Evolutionary conservation across 2,888 invertebrate species (phyloP).

Genomic region (Amblyjoppa fuscipennis): DNA sequence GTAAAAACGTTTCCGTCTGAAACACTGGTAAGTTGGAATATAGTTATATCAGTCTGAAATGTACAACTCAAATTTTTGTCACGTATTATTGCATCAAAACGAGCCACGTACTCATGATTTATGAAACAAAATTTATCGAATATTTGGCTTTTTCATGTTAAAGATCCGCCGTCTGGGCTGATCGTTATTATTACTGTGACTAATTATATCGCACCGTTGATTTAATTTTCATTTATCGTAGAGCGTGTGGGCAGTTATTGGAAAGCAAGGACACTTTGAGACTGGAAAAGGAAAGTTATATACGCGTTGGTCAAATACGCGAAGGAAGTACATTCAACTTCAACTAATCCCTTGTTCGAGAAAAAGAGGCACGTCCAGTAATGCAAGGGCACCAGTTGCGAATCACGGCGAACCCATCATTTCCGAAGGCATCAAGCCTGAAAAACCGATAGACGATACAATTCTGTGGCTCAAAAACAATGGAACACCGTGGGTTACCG

Average conservation of each 20-base stretch:
- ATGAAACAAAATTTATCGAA: no score
- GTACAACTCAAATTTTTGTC: no score
- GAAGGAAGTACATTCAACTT: constrained; percentile 37
- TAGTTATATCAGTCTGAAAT: neutral
- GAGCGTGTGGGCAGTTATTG: constrained; percentile 42
- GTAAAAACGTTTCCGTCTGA: constrained; percentile 36
- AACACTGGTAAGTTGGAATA: constrained; percentile 27
- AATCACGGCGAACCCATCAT: constrained; percentile 14
- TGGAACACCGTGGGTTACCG: constrained; percentile 15
- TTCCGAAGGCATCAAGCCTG: no score
- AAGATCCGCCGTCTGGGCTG: no score
- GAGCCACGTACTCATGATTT: no score
- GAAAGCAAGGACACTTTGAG: constrained; percentile 12
- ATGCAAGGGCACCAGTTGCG: constrained; percentile 8
- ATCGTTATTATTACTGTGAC: no score
- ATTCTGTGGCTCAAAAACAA: no score
- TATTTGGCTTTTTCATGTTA: no score
- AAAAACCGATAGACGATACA: no score
- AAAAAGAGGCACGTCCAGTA: constrained; percentile 8
- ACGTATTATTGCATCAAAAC: no score
- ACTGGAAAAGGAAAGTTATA: constrained; percentile 47
- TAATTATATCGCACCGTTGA: neutral
- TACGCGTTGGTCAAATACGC: constrained; percentile 40
- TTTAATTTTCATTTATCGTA: neutral
- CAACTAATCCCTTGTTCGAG: constrained; percentile 32